Evolutionary conservation across 1,140 invertebrate genomes (phyloP), one percentile per base, ranked within the genome.

Genomic region (Dreissena rostriformis): DNA sequence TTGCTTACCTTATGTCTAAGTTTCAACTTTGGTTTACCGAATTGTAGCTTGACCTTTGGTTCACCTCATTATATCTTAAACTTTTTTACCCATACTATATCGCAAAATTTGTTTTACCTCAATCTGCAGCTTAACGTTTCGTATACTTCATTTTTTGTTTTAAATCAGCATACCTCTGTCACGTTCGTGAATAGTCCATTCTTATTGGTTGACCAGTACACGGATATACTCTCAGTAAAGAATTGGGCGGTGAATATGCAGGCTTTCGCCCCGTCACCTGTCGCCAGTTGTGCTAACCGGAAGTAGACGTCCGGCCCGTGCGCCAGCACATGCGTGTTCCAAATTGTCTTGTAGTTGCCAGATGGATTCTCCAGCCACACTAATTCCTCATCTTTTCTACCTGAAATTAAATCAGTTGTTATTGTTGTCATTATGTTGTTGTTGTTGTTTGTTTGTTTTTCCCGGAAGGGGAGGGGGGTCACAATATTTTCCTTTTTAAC

Each of bases 311-410:
- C 93, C 0, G 92, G 90, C 8, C 92, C 92, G 70, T 87, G 77
- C 14, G 88, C 86, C 6, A 94, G 80, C 22, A 93, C 80, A 74
- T 93, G 91, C 26, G 91, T 84, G 12, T 72, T 78, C 93, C 93
- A 94, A 24, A 71, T 71, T 0, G 86, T 83, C 63, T 74, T 81
- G 26, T 84, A 79, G 14, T 89, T 87, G 0, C 55, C 72, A 0
- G 86, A 89, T 2, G 93, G 93, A 73, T 94, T 91, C 83, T 92
- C 90, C 66, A 93, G 80, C 92, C 92, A 93, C 15, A 92, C 65
- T 12, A 93, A 80, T 52, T 93, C 86, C n/a, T 89, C 91, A 71
- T 90, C 72, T 79, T 89, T 66, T 53, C 53, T 61, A 74, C 90
- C 91, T 89, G 65, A 22, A 74, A 53, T 26, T 10, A 76, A 39